Evolutionary conservation across 2,113 vertebrate species (phyloP).

Genomic region (Eretmochelys imbricata): DNA sequence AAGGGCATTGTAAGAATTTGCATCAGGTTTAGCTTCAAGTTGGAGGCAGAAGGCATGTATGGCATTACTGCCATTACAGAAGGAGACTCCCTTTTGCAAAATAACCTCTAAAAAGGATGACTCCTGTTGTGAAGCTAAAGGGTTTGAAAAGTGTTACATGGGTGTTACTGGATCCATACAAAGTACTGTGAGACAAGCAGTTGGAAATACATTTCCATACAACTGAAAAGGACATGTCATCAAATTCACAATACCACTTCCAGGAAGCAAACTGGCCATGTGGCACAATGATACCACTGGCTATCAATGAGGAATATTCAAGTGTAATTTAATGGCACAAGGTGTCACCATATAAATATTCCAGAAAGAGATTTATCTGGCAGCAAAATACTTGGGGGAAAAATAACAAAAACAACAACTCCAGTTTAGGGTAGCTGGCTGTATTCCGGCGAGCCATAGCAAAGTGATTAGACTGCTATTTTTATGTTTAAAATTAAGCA

Average conservation of each 20-base stretch:
- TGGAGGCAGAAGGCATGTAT: not conserved
- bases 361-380: not conserved
- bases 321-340: slow-evolving; percentile 51
- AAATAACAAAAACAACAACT: not conserved
- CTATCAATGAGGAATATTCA: not conserved
- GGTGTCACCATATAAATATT: slow-evolving; percentile 69
- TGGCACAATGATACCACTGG: not conserved
- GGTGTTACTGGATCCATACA: not conserved
- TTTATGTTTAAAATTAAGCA: not conserved
- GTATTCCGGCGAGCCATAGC: not conserved
- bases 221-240: not conserved
- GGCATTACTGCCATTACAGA: not conserved
- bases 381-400: not conserved
- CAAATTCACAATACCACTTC: not conserved
- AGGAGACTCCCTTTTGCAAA: not conserved
- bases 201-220: not conserved
- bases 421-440: not conserved
- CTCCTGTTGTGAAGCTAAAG: not conserved
- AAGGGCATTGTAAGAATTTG: not conserved
- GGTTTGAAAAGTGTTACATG: not conserved
- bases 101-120: not conserved
- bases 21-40: not conserved
- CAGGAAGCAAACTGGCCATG: not conserved
- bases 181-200: not conserved
- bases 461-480: not conserved